Evolutionary conservation across 2,797 vertebrate genomes (phyloP), one percentile per base, ranked within the genome.

Genomic region (Gymnocypris eckloni): DNA sequence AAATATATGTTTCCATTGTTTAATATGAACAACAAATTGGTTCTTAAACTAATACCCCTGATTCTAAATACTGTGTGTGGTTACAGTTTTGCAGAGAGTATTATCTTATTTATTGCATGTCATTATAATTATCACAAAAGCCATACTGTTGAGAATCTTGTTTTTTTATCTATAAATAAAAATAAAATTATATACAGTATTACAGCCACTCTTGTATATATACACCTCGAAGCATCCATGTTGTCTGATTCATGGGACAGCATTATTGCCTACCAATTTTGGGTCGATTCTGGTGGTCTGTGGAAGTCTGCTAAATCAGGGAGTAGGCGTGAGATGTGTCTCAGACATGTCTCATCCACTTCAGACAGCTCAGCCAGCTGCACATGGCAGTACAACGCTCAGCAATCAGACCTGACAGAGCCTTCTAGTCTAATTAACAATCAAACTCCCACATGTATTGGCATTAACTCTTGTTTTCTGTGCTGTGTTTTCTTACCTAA

Each of bases 341-440:
- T 79, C 87, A 45, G 61, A 12, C 73, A 71, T 91, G 82, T 90
- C 87, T 79, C 87, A 41, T 70, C 13, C 73, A 71, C 64, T 70
- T 45, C 84, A 84, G 84, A 90, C 75, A 48, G n/a, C 81, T 88
- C 88, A 72, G 86, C 86, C 89, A 87, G 91, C 92, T 89, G 91
- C 85, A 92, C 93, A 93, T 94, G 92, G 91, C 92, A 94, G 92
- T 90, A 91, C 61, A 28, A 64, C 61, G 61, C 61, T 64, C 61
- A 88, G 89, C 90, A 86, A 95, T 94, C 92, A 92, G 92, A 93
- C 91, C 90, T 94, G 94, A 96, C 93, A 93, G 91, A 92, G 93
- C 92, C 93, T 94, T 96, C 93, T 92, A 93, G 92, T 94, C 93
- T 92, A 93, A 95, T 95, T 94, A 94, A 90, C 91, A 94, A 86